These are phyloP conservation scores for Vireo altiloquus DNA, from an alignment of 2,113 vertebrate genomes.

Conservation along the genomic window DNA sequence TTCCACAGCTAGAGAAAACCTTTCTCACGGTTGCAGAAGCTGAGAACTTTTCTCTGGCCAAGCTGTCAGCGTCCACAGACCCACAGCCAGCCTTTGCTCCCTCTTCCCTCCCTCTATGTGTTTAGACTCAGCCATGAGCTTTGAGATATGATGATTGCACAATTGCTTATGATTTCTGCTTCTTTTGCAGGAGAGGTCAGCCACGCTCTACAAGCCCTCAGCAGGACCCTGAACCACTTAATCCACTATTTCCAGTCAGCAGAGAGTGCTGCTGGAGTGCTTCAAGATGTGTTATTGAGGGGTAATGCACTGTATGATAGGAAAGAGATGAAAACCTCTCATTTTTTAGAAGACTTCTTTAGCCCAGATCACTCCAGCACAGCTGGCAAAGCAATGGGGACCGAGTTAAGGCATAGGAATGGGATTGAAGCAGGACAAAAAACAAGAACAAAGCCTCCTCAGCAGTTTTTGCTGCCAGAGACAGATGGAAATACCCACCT, in stretches of 20 bases:
- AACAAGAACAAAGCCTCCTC: background rate
- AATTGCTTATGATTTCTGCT: background rate
- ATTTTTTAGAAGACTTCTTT: background rate
- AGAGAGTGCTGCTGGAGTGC: background rate
- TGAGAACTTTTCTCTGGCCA: no score
- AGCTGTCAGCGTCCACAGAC: no score
- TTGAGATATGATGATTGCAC: background rate
- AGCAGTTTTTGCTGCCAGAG: background rate
- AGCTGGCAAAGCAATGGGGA: background rate
- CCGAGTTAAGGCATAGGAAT: background rate
- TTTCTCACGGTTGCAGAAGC: no score
- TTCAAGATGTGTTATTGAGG: fast-evolving
- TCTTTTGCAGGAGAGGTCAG: background rate
- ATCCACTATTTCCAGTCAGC: background rate
- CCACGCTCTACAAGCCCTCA: background rate
- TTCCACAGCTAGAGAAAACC: no score
- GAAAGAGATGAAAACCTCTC: background rate
- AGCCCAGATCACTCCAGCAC: background rate
- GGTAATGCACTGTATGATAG: fast-evolving
- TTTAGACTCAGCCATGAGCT: background rate
- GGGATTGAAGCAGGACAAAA: background rate
- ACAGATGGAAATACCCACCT: background rate
- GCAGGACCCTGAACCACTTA: background rate
- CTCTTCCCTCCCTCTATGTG: fast-evolving
- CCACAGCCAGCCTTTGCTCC: background rate